Base-by-base conservation (phyloP, 2,888 invertebrate species). In the Drosophila ezoana region DNA sequence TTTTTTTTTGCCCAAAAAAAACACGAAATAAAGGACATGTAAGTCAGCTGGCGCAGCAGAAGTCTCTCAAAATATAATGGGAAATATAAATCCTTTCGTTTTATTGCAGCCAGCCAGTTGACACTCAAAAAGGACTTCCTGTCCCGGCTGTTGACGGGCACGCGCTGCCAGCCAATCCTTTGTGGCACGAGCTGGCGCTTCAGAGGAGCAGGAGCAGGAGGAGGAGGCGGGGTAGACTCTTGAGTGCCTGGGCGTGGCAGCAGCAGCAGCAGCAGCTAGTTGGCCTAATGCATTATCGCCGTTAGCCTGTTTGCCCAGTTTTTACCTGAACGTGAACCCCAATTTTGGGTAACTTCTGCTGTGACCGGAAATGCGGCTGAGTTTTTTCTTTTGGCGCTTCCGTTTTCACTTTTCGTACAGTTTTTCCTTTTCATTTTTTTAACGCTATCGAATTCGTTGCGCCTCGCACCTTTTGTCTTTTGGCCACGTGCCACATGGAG, bases 41-140 rank as follows among this genome's bases (percentile, higher is more conserved):
- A 80, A 84, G 87, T 86, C 83, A 84, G 83, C 83, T 84, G 83
- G 73, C 72, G 57, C 62, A 53, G 37, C 58, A 77, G 75, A 74
- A 40, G 52, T 28, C 8, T 85, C 79, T 80, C 79, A 84, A 81
- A 77, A 77, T 79, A 79, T 74, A 80, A 79, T 81, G 64, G 89
- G 87, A 87, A 84, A 89, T 86, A 87, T 87, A 89, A 87, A 87
- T 87, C 89, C 87, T 86, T 87, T 89, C 89, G 79, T 89, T 89
- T 87, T 86, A 87, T 87, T 83, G 71, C 83, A 71, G 14, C 62
- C 59, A 60, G 32, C 44, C 32, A 23, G 54, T 47, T 69, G 68
- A 69, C 65, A 37, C 41, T 51, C n/a, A 18, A 64, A 47, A 68
- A 66, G 79, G 69, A 88, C 81, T 89, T 87, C 86, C n/a, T n/a